Base-by-base conservation (phyloP, 2,888 invertebrate genomes). In the Dicyrtomina minuta region DNA sequence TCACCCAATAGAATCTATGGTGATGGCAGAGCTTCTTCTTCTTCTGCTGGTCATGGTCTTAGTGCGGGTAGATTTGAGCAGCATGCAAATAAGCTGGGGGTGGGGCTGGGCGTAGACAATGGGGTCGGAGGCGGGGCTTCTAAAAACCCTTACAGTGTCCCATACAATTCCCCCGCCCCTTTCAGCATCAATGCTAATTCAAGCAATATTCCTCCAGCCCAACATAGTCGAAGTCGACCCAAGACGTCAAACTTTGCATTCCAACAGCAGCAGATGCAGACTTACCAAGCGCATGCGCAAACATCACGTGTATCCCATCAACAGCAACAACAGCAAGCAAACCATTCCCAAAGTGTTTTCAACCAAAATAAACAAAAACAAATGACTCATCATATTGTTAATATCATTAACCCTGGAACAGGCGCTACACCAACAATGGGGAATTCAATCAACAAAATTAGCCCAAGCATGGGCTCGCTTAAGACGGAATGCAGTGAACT, bases 71-170 rank as follows among this genome's bases (percentile, higher is more conserved):
- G n/a, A n/a, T n/a, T n/a, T n/a, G n/a, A 43, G 43, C 8, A 10
- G 43, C 43, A 43, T 8, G 10, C 43, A 10, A 8, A 43, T 8
- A 43, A 13, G 8, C 43, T 10, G 13, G 43, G 43, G 43, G 10
- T 13, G 13, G 43, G 43, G 8, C 43, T 10, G 13, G 13, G 43
- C 13, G 10, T 10, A 13, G 43, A 8, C 13, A 8, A 43, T n/a
- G n/a, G 13, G 43, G 43, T 43, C 43, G 10, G 13, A 13, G 60
- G n/a, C 15, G 12, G 4, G 6, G 10, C 27, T 39, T 53, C 41
- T 8, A 66, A 66, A 22, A 66, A 55, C 44, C 66, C 66, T 6
- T 66, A 66, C 44, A 66, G 43, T 22, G 66, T 66, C n/a, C 66
- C 66, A 8, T 66, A 66, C 44, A 66, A 66, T 55, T 53, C 66